Evolutionary conservation across 2,888 invertebrate genomes (phyloP), one percentile per base, ranked within the genome.

Genomic region (Amaurobius ferox): DNA sequence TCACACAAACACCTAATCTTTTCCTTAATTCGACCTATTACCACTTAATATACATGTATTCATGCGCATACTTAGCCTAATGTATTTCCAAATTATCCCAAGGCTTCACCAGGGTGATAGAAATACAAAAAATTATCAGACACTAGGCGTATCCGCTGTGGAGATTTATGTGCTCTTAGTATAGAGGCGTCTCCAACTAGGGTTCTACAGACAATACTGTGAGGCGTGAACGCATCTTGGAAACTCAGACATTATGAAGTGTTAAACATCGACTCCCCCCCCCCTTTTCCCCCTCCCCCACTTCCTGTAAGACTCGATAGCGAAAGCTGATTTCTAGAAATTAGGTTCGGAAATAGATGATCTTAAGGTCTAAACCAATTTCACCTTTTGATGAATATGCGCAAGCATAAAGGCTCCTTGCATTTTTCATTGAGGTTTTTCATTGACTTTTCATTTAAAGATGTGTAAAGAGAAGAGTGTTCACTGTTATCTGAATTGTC

Each of bases 211-310:
- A 78, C 77, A 77, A 77, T 55, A 68, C 67, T 29, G 40, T 32
- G 72, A 79, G 79, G 79, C 79, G 79, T 79, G 72, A 80, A 55
- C 80, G 35, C 48, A 35, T 79, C 66, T 40, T 35, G 64, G 62
- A 35, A 39, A 19, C 64, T 28, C 55, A 32, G 67, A 44, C 55
- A 67, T 78, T 48, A 73, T 72, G 73, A 80, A 64, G 73, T 73
- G 80, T 67, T 80, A 80, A 80, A 68, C 80, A 67, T 67, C 73
- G 80, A 80, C 72, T 66, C 80, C 62, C 26, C 19, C 28, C 61
- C 19, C 23, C n/a, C n/a, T n/a, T n/a, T n/a, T 30, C 48, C 23
- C 13, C 13, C 30, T 32, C 19, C 26, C 28, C 44, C 40, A 64
- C 67, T 66, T 67, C 74, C 40, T 62, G 32, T 39, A 11, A 13